Conservation (phyloP, 2,888 invertebrate genomes). For the Agonopterix subpropinquella region DNA sequence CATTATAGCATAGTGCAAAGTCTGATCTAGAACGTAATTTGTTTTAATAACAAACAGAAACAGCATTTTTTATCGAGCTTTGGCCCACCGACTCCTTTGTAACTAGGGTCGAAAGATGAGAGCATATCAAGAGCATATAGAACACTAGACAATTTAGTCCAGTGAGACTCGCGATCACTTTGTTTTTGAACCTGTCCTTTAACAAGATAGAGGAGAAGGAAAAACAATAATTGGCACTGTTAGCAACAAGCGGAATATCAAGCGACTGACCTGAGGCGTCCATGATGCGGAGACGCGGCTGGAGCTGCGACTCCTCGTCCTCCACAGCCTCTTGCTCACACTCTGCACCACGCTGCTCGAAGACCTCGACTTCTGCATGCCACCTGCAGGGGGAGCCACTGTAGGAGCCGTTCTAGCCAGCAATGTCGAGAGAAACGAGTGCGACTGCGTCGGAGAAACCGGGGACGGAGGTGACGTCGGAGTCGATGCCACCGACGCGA, state of each 20-base stretch:
- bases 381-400: conserved; percentile 71
- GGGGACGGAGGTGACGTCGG: conserved; percentile 74
- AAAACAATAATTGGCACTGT: too few species aligned
- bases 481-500: conserved; percentile 52
- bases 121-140: too few species aligned
- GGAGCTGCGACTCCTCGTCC: conserved; percentile 88
- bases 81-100: too few species aligned
- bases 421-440: conserved; percentile 57
- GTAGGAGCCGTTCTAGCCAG: conserved; percentile 51
- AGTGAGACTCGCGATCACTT: too few species aligned
- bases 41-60: too few species aligned
- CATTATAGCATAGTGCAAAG: not conserved
- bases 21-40: not conserved
- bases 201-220: too few species aligned
- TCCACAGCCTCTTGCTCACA: conserved; percentile 90
- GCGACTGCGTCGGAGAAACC: conserved; percentile 62
- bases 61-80: too few species aligned
- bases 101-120: too few species aligned
- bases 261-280: conserved; percentile 89
- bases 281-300: conserved; percentile 81
- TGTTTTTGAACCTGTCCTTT: too few species aligned
- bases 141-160: too few species aligned
- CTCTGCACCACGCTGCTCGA: conserved; percentile 91
- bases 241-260: conserved; percentile 22
- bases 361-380: conserved; percentile 94